phyloP scores from a whole-genome alignment of 2,888 invertebrate genomes.

The Heliconius cydno region DNA sequence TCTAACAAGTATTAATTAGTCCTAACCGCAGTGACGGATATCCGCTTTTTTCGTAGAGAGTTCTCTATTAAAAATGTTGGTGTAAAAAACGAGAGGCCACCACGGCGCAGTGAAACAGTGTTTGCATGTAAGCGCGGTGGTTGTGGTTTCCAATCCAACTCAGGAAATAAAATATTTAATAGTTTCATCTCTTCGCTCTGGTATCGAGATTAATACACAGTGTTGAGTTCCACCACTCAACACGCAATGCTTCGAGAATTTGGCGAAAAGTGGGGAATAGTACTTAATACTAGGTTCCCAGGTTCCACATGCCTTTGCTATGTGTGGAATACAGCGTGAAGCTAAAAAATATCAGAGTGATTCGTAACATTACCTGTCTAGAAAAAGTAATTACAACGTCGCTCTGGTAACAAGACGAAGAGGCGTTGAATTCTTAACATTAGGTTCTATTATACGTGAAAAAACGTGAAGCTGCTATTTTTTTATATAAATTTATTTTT shows the following conservation, averaged over 20 bases:
- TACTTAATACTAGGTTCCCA: too few species aligned
- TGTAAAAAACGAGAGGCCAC: neutral
- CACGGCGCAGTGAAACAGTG: too few species aligned
- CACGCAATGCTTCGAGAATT: neutral
- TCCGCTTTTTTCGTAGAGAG: neutral
- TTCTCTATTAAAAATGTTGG: neutral
- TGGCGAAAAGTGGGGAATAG: too few species aligned
- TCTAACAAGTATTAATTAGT: slow-evolving; percentile 10
- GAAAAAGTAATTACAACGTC: too few species aligned
- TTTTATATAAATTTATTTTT: neutral
- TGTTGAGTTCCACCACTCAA: neutral
- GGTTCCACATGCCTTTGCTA: neutral
- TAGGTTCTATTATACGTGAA: too few species aligned
- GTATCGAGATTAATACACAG: neutral
- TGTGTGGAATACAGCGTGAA: neutral
- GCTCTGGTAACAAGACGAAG: too few species aligned
- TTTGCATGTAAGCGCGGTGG: neutral
- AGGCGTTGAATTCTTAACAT: too few species aligned
- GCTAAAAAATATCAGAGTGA: neutral
- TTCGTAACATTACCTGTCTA: too few species aligned
- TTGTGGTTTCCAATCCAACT: neutral
- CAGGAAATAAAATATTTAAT: neutral
- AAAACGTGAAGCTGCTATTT: neutral
- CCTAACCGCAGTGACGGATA: neutral
- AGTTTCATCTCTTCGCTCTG: neutral